These are phyloP conservation scores for Hydractinia echinata DNA, from an alignment of 30 jellyfish, hydroid and myxozoan species.

Conservation along the genomic window DNA sequence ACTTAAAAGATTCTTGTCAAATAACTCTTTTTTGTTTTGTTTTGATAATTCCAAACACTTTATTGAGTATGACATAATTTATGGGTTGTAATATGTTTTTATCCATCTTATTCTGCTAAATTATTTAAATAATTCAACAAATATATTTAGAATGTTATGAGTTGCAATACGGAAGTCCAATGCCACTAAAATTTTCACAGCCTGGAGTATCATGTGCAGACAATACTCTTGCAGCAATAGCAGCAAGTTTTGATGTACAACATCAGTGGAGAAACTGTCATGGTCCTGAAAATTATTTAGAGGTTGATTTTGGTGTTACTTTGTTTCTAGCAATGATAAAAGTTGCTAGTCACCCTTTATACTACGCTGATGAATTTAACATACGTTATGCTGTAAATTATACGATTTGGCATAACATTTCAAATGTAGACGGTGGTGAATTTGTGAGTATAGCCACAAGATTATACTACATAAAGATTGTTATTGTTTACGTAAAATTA, in stretches of 20 bases:
- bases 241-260: not conserved
- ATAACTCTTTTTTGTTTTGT: too few relatives aligned
- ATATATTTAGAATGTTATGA: too few relatives aligned
- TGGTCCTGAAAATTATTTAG: conserved; percentile 1
- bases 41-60: too few relatives aligned
- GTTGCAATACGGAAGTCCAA: too few relatives aligned
- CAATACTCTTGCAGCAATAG: not conserved
- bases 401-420: not conserved
- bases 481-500: too few relatives aligned
- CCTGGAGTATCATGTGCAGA: not conserved
- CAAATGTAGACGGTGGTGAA: conserved; percentile 4
- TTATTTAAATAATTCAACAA: too few relatives aligned
- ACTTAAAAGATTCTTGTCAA: too few relatives aligned
- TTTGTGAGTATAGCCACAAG: not conserved
- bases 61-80: too few relatives aligned
- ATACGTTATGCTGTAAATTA: not conserved
- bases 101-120: too few relatives aligned
- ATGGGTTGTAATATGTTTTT: too few relatives aligned
- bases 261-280: conserved; percentile 8
- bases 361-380: not conserved
- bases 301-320: not conserved
- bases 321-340: not conserved
- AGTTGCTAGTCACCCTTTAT: not conserved
- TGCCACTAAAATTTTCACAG: not conserved
- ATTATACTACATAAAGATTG: too few relatives aligned